phyloP scores from a whole-genome alignment of 2,113 vertebrate genomes.

The Hippopotamus amphibius region DNA sequence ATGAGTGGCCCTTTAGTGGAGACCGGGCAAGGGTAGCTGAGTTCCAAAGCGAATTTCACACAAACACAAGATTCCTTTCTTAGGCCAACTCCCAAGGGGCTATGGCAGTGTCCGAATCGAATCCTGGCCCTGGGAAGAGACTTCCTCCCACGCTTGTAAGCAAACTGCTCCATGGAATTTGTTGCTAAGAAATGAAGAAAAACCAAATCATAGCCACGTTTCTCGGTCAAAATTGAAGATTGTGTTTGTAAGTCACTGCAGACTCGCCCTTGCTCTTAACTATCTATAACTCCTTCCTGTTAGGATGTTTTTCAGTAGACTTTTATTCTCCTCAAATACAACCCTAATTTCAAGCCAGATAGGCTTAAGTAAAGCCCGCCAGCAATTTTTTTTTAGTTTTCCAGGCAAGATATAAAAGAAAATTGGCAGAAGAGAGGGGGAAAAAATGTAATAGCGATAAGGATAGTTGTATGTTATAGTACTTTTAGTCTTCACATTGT shows the following conservation, averaged over 20 bases:
- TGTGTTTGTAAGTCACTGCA: not conserved
- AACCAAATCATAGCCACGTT: not conserved
- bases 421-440: not conserved
- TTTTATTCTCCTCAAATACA: not conserved
- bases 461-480: not conserved
- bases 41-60: not conserved
- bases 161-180: not conserved
- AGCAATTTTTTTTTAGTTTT: not conserved
- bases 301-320: not conserved
- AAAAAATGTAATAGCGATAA: no score
- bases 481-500: not conserved
- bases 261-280: not conserved
- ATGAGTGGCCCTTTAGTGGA: not conserved
- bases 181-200: constrained; percentile 42
- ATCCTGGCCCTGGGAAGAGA: not conserved
- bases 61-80: constrained; percentile 29
- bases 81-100: constrained; percentile 8
- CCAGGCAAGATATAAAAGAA: not conserved
- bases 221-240: not conserved
- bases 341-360: not conserved
- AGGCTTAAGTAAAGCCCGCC: not conserved
- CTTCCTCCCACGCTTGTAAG: not conserved
- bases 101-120: not conserved
- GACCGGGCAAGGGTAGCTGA: not conserved
- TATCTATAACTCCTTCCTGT: not conserved